Conservation (phyloP, 2,888 invertebrate species). For the Megamerina dolium region DNA sequence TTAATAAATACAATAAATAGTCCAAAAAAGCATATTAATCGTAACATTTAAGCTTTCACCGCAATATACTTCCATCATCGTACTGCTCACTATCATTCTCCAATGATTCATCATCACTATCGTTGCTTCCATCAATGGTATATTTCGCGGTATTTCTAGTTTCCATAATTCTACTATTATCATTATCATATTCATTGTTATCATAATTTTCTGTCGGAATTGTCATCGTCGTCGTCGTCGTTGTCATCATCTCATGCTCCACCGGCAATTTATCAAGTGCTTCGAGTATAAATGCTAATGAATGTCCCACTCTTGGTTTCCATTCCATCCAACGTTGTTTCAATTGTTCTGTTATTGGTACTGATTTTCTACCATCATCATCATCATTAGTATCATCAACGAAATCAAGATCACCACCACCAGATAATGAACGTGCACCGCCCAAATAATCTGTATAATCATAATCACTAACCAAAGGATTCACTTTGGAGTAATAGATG, state of each 20-base stretch:
- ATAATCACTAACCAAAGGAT: slow-evolving; percentile 73
- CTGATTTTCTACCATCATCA: background rate
- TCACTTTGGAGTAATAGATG: slow-evolving; percentile 82
- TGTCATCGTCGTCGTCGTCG: background rate
- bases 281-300: slow-evolving; percentile 46
- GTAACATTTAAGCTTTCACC: no score
- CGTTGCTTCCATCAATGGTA: no score
- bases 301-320: slow-evolving; percentile 41
- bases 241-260: slow-evolving; percentile 22
- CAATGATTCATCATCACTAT: no score
- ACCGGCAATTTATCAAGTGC: slow-evolving; percentile 46
- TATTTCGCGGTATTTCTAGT: no score
- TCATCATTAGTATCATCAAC: slow-evolving; percentile 31
- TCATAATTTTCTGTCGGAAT: background rate
- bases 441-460: slow-evolving; percentile 68
- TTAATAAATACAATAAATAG: no score
- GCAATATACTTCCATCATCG: slow-evolving; percentile 1
- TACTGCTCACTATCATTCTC: background rate
- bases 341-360: slow-evolving; percentile 18
- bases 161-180: no score
- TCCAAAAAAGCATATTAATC: no score
- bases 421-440: slow-evolving; percentile 58
- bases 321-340: slow-evolving; percentile 32
- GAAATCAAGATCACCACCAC: slow-evolving; percentile 46
- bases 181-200: background rate